Conservation (phyloP, 2,797 vertebrate genomes). For the Sebastes trivittatus region DNA sequence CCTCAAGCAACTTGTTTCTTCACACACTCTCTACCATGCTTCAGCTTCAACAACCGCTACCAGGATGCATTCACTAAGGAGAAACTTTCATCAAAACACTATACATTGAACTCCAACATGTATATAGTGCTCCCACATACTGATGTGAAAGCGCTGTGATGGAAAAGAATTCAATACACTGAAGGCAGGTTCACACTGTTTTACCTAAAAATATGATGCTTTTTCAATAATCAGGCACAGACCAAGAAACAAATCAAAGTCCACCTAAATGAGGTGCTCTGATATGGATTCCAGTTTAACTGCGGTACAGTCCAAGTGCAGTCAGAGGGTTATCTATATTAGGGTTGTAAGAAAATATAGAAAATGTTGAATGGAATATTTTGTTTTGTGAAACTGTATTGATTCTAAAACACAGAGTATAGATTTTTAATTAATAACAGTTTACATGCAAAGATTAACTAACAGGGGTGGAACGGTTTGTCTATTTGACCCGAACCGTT, state of each 20-base stretch:
- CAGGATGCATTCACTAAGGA: neutral
- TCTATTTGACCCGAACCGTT: no score
- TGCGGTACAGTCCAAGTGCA: neutral
- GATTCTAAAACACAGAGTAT: no score
- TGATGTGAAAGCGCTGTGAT: neutral
- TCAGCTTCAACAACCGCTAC: neutral
- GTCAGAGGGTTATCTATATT: neutral
- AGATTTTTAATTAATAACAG: no score
- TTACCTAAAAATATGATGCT: no score
- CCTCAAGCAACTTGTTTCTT: conserved; percentile 16
- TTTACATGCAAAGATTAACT: no score
- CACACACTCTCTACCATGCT: neutral
- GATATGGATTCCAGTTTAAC: neutral
- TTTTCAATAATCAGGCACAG: no score
- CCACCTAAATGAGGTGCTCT: neutral
- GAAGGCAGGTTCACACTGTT: neutral
- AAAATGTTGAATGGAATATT: no score
- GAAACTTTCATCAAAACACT: neutral
- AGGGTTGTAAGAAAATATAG: neutral
- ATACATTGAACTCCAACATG: neutral
- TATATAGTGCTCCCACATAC: neutral
- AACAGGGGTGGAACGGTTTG: no score
- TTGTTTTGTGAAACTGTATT: no score
- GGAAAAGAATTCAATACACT: neutral
- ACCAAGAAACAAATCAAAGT: neutral